Base-by-base conservation (phyloP, 1,140 invertebrate species). In the Ptiloglossa arizonensis region DNA sequence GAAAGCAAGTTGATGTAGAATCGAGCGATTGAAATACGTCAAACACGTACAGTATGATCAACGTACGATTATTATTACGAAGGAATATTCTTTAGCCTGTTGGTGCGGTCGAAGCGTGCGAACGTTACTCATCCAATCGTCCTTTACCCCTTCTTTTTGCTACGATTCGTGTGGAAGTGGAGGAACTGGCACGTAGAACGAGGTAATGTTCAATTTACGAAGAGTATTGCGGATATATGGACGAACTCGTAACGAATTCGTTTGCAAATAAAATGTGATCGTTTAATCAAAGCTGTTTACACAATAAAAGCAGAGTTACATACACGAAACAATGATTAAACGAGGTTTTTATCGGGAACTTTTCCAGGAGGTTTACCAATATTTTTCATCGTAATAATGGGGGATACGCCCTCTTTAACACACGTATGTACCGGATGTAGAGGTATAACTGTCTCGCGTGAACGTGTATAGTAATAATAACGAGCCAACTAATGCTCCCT, bases 391-490 rank as follows among this genome's bases (percentile, higher is more conserved):
- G 17, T 19, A 15, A 29, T 56, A 69, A 41, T 56, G 15, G 48
- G 11, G 48, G 13, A 41, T 41, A 38, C 15, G 24, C 6, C 17
- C 9, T 15, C 19, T 27, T 8, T 9, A 17, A 8, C 27, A 17
- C 13, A 22, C 6, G 15, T 4, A 22, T 17, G 24, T 56, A 9
- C 0, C 48, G n/a, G 24, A 59, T 35, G 17, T 2, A 24, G 13
- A 62, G 54, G 24, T 48, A 69, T 48, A 67, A 57, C 52, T 32
- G 44, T 69, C 54, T 76, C 27, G 56, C 27, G 64, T 77, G 38
- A 32, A 52, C 41, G 79, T 85, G 81, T 82, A 81, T 78, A 84
- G 80, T 71, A 83, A 87, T 87, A 87, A 88, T 88, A 86, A 87
- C 80, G 79, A 81, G 80, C 83, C 74, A 79, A 64, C 80, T 60